These are phyloP conservation scores for Anarhynchus alexandrinus DNA, from an alignment of 2,113 vertebrate species.

Conservation along the genomic window DNA sequence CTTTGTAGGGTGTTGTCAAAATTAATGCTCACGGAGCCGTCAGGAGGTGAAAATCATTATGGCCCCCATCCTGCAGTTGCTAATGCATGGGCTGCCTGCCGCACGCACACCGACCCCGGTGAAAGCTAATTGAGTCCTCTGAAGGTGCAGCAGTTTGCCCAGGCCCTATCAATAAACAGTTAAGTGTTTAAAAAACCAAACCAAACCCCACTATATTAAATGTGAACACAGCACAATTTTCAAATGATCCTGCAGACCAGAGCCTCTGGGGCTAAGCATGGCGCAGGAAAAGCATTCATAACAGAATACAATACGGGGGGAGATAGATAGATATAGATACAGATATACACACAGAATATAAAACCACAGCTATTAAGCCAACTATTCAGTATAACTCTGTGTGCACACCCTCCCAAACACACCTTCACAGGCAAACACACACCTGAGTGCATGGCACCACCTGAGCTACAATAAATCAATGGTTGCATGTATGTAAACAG, in stretches of 20 bases:
- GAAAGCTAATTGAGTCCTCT: slow-evolving; percentile 54
- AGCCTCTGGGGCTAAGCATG: background rate
- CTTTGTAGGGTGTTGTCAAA: slow-evolving; percentile 26
- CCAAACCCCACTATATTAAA: background rate
- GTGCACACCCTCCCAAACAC: background rate
- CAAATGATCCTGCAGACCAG: background rate
- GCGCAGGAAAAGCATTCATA: background rate
- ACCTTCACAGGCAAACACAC: background rate
- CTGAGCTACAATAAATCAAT: background rate
- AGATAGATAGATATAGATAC: background rate
- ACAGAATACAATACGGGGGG: background rate
- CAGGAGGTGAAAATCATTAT: slow-evolving; percentile 45
- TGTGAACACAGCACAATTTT: slow-evolving; percentile 24
- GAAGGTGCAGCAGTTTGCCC: slow-evolving; percentile 26
- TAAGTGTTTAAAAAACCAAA: slow-evolving; percentile 50
- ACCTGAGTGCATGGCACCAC: background rate
- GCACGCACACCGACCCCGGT: background rate
- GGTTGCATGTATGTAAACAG: background rate
- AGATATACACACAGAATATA: background rate
- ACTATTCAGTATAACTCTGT: background rate
- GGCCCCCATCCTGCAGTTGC: slow-evolving; percentile 20
- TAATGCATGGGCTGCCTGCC: slow-evolving; percentile 7
- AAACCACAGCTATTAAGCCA: background rate
- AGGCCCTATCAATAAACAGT: slow-evolving; percentile 47
- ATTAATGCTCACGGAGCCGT: background rate